phyloP scores from a whole-genome alignment of 2,888 invertebrate species.

The Drosophila fungiperda region DNA sequence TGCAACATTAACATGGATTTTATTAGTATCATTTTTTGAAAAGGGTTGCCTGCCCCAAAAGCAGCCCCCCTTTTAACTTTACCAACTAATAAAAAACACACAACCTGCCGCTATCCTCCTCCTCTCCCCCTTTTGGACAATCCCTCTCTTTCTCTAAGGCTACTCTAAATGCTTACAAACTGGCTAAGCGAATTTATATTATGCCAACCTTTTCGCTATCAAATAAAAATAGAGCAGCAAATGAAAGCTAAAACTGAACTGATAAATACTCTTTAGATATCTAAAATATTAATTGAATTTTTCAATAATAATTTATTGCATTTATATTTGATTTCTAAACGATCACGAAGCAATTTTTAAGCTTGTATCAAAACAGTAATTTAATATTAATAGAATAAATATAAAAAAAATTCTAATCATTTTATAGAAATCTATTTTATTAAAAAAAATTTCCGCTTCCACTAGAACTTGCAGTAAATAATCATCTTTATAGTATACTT shows the following conservation, averaged over 20 bases:
- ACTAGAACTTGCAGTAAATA: not conserved
- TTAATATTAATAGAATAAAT: not conserved
- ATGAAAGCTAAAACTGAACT: not conserved
- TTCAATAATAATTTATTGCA: not conserved
- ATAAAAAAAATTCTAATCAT: not conserved
- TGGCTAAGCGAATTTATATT: constrained; percentile 68
- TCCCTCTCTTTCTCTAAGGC: constrained; percentile 15
- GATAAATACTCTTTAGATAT: constrained; percentile 15
- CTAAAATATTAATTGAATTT: not conserved
- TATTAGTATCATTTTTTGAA: constrained; percentile 81
- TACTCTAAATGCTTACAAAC: constrained; percentile 57
- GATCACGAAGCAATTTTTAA: not conserved
- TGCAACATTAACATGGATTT: constrained; percentile 81
- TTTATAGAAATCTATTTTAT: not conserved
- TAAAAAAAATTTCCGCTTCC: not conserved
- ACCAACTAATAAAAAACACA: constrained; percentile 61
- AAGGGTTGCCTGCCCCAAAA: constrained; percentile 58
- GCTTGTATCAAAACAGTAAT: not conserved
- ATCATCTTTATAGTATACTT: not conserved
- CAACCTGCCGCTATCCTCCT: not conserved
- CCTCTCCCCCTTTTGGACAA: constrained; percentile 12
- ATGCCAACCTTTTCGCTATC: constrained; percentile 49
- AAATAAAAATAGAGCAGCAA: constrained; percentile 33
- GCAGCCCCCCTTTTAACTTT: not conserved
- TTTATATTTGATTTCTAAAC: not conserved